Conservation (phyloP, 1,140 invertebrate genomes). For the Achatina immaculata region DNA sequence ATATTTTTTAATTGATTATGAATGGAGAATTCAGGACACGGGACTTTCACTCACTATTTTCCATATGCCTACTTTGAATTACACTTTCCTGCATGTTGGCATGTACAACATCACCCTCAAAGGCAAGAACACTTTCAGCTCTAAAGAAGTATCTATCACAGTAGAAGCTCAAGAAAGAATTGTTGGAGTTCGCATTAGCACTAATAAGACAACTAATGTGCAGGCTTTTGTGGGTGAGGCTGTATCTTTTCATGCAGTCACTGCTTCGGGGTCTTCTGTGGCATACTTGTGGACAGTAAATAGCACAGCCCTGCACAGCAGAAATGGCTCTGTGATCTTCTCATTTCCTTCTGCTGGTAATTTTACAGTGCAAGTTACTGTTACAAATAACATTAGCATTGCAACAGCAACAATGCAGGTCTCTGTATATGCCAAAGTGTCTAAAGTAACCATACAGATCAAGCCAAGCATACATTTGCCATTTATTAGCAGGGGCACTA, state of each 20-base stretch:
- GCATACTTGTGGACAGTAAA: conserved; percentile 41
- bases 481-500: conserved; percentile 31
- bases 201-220: conserved; percentile 38
- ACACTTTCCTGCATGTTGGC: conserved; percentile 38
- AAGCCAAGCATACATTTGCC: not conserved
- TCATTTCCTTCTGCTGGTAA: conserved; percentile 30
- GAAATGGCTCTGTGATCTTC: conserved; percentile 13
- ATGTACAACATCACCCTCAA: conserved; percentile 42
- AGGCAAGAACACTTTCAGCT: conserved; percentile 52
- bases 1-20: conserved; percentile 40
- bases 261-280: conserved; percentile 47
- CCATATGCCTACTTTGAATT: not conserved
- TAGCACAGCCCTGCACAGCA: not conserved
- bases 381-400: conserved; percentile 2
- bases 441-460: not conserved
- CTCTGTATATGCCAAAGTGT: conserved; percentile 1
- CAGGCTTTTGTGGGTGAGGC: conserved; percentile 25
- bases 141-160: conserved; percentile 2
- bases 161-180: conserved; percentile 50
- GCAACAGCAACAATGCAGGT: not conserved
- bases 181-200: conserved; percentile 35
- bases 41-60: not conserved
- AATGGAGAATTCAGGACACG: conserved; percentile 42
- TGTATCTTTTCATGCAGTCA: conserved; percentile 38
- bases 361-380: conserved; percentile 3